Base-by-base conservation (phyloP, 2,888 invertebrate species). In the Limnephilus lunatus region DNA sequence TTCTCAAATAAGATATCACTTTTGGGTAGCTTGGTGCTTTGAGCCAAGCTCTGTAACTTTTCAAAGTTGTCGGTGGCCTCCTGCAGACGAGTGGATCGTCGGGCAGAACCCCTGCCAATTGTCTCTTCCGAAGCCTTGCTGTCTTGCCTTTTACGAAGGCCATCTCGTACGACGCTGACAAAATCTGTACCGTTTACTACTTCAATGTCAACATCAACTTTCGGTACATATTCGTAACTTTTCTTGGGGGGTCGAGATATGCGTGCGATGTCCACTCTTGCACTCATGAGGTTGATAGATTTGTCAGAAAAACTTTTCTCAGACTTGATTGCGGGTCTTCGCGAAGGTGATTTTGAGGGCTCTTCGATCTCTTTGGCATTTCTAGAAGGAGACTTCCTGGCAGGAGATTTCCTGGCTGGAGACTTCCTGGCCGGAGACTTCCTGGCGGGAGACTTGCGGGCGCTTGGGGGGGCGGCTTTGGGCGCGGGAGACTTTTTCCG, bases 321-420 rank as follows among this genome's bases (percentile, higher is more conserved):
- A 2, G 94, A 93, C 93, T 95, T 95, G 32, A 95, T 93, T 4
- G 94, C 94, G 2, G 95, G 94, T 44, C 95, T 95, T 94, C 95
- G 96, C 14, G 94, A 94, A 39, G 96, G 96, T 1, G 95, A 95
- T 93, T 95, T 95, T 3, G 94, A 92, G 68, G 94, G 93, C 91
- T 94, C 94, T 5, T 94, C 94, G 30, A 94, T 94, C 92, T 95
- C 95, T 93, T 95, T 95, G 81, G 94, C 94, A 87, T 95, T 96
- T 96, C 96, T 95, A 15, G 96, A 95, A 32, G 97, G 96, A 39
- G 97, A 96, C 94, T 96, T 96, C 89, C 96, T 95, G 39, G 95
- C 95, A 81, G 95, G 95, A 94, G 95, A 95, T 93, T 95, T 95
- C 0, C 94, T 93, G 2, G 94, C 95, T 94, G 94, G 94, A 32